Evolutionary conservation across 2,888 invertebrate species (phyloP).

Genomic region (Tiphia femorata): DNA sequence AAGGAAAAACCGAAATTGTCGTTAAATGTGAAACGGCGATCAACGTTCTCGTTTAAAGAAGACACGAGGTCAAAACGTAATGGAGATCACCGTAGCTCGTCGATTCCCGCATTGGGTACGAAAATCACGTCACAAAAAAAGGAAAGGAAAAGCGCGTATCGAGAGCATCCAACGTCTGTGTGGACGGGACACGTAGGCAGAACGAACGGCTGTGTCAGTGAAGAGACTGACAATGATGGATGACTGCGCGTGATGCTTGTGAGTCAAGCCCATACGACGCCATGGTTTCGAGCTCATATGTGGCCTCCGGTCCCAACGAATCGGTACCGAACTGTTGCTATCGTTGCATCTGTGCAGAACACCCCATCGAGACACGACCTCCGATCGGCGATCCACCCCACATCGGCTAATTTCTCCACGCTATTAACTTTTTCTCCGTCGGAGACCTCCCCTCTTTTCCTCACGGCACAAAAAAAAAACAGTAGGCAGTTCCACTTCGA

Average conservation of each 20-base stretch:
- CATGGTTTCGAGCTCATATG: constrained; percentile 59
- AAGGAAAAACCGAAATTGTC: too few relatives aligned
- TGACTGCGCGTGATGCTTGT: constrained; percentile 64
- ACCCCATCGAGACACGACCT: constrained; percentile 51
- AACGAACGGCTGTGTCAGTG: constrained; percentile 56
- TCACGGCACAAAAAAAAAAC: not conserved
- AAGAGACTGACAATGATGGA: constrained; percentile 69
- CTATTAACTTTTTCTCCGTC: constrained; percentile 58
- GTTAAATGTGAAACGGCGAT: too few relatives aligned
- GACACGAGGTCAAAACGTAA: too few relatives aligned
- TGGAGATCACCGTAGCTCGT: too few relatives aligned
- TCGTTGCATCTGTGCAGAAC: constrained; percentile 62
- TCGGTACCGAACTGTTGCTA: constrained; percentile 63
- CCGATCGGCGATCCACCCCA: constrained; percentile 34
- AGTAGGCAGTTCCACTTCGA: not conserved
- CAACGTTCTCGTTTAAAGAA: too few relatives aligned
- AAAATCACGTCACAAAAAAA: not conserved
- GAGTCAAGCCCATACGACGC: constrained; percentile 66
- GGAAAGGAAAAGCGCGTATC: constrained; percentile 17
- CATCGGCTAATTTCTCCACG: constrained; percentile 59
- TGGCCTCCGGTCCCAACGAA: constrained; percentile 56
- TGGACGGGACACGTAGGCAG: constrained; percentile 25
- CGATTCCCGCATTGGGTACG: not conserved
- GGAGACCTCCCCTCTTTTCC: not conserved
- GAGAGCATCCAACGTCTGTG: constrained; percentile 27